These are phyloP conservation scores for Pagrus major DNA, from an alignment of 2,113 vertebrate species.

Conservation along the genomic window DNA sequence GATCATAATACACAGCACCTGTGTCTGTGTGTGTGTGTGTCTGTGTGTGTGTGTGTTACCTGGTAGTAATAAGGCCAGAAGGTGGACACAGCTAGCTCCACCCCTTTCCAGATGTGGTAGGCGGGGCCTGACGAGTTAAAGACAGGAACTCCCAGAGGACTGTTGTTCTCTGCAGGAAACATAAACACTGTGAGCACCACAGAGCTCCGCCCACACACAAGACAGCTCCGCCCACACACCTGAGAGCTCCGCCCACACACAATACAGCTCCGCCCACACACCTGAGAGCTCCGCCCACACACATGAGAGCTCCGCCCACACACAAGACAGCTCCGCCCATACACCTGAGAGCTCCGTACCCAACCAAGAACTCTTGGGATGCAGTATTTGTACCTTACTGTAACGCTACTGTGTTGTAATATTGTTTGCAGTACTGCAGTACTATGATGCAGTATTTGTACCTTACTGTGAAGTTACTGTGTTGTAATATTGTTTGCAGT, in stretches of 20 bases:
- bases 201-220: too few relatives aligned
- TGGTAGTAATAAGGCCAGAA: conserved; percentile 98
- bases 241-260: too few relatives aligned
- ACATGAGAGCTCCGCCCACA: not conserved
- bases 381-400: conserved; percentile 65
- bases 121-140: conserved; percentile 91
- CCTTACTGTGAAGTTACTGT: too few relatives aligned
- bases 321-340: not conserved
- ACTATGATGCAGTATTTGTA: too few relatives aligned
- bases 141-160: conserved; percentile 89
- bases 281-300: not conserved
- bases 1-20: too few relatives aligned
- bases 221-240: not conserved
- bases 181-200: conserved; percentile 3
- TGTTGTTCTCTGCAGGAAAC: conserved; percentile 87
- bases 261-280: not conserved
- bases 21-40: conserved; percentile 5
- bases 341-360: not conserved
- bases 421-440: too few relatives aligned
- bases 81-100: conserved; percentile 95
- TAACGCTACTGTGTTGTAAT: too few relatives aligned
- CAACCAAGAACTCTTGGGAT: too few relatives aligned
- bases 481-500: too few relatives aligned
- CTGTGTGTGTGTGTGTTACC: conserved; percentile 80
- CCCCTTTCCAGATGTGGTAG: conserved; percentile 88